Evolutionary conservation across 2,888 invertebrate genomes (phyloP).

Genomic region (Brachyptera putata): DNA sequence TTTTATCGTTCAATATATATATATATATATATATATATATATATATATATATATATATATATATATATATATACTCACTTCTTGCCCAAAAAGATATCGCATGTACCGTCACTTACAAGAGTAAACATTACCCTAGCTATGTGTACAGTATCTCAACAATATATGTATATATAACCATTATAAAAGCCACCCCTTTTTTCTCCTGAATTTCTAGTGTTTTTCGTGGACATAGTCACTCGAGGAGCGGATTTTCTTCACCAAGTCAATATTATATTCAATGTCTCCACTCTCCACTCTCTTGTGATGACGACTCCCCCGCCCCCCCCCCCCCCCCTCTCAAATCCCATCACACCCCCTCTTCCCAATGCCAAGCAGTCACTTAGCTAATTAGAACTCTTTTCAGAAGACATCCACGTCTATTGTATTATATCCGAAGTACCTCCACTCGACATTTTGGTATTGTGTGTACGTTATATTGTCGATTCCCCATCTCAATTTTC

Average conservation of each 20-base stretch:
- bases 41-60: too few species aligned
- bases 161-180: not conserved
- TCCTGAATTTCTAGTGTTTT: not conserved
- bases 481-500: constrained; percentile 26
- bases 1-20: constrained; percentile 16
- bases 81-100: not conserved
- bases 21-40: too few species aligned
- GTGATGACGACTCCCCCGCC: not conserved
- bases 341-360: not conserved
- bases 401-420: constrained; percentile 3
- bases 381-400: constrained; percentile 17
- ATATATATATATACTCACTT: too few species aligned
- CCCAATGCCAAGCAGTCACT: constrained; percentile 6
- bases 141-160: too few species aligned
- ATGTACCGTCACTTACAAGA: constrained; percentile 14
- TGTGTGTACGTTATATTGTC: constrained; percentile 17
- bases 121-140: too few species aligned
- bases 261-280: not conserved
- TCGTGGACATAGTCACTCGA: constrained; percentile 10
- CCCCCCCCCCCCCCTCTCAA: not conserved
- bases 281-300: too few species aligned
- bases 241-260: not conserved
- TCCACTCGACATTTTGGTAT: not conserved
- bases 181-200: constrained; percentile 14
- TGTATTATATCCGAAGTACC: not conserved